These are phyloP conservation scores for Cheilosia vulpina DNA, from an alignment of 2,888 invertebrate genomes.

Conservation along the genomic window DNA sequence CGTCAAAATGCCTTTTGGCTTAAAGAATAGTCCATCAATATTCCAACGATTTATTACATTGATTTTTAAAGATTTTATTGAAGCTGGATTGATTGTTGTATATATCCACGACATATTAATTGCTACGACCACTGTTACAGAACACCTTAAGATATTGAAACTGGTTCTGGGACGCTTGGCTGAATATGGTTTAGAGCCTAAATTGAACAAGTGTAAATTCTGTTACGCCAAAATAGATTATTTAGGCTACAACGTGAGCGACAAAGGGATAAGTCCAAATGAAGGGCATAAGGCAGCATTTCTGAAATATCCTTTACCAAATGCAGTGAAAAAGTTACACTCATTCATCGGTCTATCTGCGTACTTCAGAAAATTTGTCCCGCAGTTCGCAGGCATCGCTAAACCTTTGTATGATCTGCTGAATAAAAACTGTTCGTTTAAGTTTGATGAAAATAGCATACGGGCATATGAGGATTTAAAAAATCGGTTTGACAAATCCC, in stretches of 20 bases:
- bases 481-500: too few species aligned
- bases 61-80: neutral
- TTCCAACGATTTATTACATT: neutral
- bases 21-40: too few species aligned
- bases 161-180: slow-evolving; percentile 1
- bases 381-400: slow-evolving; percentile 73
- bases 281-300: slow-evolving; percentile 24
- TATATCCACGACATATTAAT: neutral
- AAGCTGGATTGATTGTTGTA: neutral
- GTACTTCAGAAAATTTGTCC: slow-evolving; percentile 64
- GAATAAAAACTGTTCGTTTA: slow-evolving; percentile 46
- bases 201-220: slow-evolving; percentile 4
- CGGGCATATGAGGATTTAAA: too few species aligned
- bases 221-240: neutral
- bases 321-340: slow-evolving; percentile 6
- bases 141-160: neutral
- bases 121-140: neutral
- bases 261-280: slow-evolving; percentile 25
- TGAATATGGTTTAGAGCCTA: slow-evolving; percentile 8
- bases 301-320: slow-evolving; percentile 35
- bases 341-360: slow-evolving; percentile 59
- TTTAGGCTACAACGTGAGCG: slow-evolving; percentile 31
- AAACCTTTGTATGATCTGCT: slow-evolving; percentile 78
- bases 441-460: too few species aligned
- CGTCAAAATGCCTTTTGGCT: too few species aligned